Percentiles rank a stretch among this genome's conserved stretches.
Evolutionary conservation across 1,140 invertebrate genomes (phyloP).

Genomic region (Sipha flava): DNA sequence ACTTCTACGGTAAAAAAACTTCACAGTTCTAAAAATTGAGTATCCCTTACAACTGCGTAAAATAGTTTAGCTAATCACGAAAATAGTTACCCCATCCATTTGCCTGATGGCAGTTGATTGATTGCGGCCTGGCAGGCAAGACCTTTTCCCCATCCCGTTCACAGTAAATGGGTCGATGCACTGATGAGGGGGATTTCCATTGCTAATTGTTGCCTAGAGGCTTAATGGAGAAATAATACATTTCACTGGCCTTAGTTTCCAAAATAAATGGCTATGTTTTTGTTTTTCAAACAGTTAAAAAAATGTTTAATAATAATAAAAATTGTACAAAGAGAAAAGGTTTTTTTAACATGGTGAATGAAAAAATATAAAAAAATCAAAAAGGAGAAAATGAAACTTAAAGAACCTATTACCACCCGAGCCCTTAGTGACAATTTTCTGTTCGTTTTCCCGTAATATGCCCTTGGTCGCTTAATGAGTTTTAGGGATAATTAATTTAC

Average conservation of each 20-base stretch:
- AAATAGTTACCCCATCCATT: not conserved
- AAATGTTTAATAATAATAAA: not conserved
- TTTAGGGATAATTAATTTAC: slow-evolving; percentile 15
- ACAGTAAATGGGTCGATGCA: no score
- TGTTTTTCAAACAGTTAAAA: not conserved
- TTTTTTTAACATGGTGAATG: not conserved
- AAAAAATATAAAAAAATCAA: not conserved
- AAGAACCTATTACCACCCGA: not conserved
- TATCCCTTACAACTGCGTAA: no score
- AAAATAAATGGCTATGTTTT: slow-evolving; percentile 24
- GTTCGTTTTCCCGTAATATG: not conserved
- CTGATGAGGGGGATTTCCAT: not conserved
- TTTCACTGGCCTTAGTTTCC: not conserved
- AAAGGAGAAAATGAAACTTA: not conserved
- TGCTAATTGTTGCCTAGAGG: not conserved
- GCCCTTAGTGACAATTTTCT: slow-evolving; percentile 8
- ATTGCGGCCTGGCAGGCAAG: not conserved
- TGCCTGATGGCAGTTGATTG: not conserved
- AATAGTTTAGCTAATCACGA: not conserved
- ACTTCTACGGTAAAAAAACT: no score
- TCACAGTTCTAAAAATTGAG: no score
- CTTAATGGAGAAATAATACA: slow-evolving; percentile 21
- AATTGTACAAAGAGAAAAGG: not conserved
- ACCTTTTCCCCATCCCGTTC: not conserved
- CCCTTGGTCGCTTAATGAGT: not conserved